These are phyloP conservation scores for Acleris holmiana DNA, from an alignment of 2,888 invertebrate genomes.

Conservation along the genomic window DNA sequence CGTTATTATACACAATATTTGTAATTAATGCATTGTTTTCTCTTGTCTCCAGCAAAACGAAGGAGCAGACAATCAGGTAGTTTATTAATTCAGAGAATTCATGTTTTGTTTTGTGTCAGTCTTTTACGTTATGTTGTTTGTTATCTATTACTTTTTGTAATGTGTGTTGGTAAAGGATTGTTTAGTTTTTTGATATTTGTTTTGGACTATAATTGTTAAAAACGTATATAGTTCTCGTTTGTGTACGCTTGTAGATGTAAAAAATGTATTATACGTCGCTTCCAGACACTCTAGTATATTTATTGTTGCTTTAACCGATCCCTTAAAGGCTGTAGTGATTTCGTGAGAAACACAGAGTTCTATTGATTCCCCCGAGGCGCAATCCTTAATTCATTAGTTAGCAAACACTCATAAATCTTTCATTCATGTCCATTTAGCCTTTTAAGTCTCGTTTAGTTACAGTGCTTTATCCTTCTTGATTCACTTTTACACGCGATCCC, in stretches of 20 bases:
- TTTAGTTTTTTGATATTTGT: not conserved
- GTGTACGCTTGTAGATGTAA: not conserved
- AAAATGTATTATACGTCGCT: not conserved
- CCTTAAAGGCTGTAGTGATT: not conserved
- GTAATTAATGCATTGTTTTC: constrained; percentile 58
- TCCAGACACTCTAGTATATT: not conserved
- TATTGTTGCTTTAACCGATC: not conserved
- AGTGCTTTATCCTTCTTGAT: constrained; percentile 20
- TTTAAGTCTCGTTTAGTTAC: constrained; percentile 17
- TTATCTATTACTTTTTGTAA: constrained; percentile 4
- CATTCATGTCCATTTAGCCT: constrained; percentile 21
- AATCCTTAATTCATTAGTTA: constrained; percentile 30
- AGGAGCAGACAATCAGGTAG: constrained; percentile 82
- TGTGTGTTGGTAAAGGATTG: constrained; percentile 6
- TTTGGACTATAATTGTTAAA: not conserved
- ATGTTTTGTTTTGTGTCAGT: constrained; percentile 41
- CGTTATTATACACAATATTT: not conserved
- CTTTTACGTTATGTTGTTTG: constrained; percentile 16
- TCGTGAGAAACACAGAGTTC: not conserved
- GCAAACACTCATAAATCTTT: constrained; percentile 29
- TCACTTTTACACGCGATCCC: constrained; percentile 25
- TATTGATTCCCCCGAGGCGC: constrained; percentile 21
- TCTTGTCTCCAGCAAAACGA: constrained; percentile 78
- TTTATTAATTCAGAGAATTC: constrained; percentile 34
- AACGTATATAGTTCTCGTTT: not conserved